Evolutionary conservation across 2,113 vertebrate genomes (phyloP).

Genomic region (Podarcis raffonei): DNA sequence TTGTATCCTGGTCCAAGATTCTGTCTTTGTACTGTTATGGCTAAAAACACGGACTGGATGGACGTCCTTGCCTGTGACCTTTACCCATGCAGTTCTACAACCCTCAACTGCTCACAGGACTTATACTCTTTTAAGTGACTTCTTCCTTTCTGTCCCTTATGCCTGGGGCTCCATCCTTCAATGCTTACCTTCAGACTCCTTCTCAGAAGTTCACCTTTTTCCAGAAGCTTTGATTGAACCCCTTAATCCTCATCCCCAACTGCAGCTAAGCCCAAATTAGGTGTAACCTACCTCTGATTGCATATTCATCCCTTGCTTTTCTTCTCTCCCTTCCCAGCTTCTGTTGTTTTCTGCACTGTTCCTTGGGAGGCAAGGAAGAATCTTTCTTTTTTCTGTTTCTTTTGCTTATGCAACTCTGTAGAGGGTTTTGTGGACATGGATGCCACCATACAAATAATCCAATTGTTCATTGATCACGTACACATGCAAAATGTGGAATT

Average conservation of each 20-base stretch:
- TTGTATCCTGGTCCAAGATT: neutral
- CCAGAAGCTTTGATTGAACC: neutral
- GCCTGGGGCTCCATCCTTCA: neutral
- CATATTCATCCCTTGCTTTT: neutral
- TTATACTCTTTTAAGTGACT: neutral
- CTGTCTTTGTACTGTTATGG: neutral
- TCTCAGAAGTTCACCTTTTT: neutral
- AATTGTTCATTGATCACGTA: conserved; percentile 17
- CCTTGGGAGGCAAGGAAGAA: neutral
- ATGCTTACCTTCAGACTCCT: neutral
- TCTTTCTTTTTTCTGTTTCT: neutral
- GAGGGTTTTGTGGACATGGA: neutral
- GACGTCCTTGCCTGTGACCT: neutral
- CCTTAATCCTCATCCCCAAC: neutral
- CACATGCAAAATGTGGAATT: conserved; percentile 9
- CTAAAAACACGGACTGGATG: neutral
- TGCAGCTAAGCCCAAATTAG: neutral
- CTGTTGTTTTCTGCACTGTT: neutral
- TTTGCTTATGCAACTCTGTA: conserved; percentile 3
- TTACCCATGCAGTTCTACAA: neutral
- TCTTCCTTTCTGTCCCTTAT: neutral
- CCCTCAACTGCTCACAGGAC: neutral
- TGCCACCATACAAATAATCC: neutral
- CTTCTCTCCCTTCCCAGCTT: neutral
- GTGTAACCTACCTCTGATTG: neutral